Evolutionary conservation across 53 echinoderm and acorn worm species (phyloP).

Genomic region (Arbacia lixula): DNA sequence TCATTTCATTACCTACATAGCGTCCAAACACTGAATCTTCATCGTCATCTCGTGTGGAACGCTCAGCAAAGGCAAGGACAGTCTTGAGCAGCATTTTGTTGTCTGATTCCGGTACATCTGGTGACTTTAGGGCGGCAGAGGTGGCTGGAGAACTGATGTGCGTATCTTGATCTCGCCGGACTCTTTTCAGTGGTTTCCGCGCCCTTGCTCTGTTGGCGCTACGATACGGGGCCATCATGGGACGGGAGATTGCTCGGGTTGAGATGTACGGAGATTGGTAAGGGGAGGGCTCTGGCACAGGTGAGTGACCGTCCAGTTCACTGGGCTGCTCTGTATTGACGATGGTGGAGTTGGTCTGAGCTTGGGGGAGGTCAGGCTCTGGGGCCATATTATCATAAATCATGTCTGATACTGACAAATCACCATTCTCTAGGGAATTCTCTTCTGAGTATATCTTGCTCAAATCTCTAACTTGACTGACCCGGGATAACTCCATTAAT

Average conservation of each 20-base stretch:
- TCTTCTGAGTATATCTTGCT: not conserved
- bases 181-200: conserved; percentile 33
- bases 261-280: conserved; percentile 33
- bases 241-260: conserved; percentile 18
- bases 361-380: conserved; percentile 10
- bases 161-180: conserved; percentile 7
- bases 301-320: not conserved
- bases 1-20: conserved; percentile 57
- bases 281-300: conserved; percentile 14
- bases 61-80: conserved; percentile 32
- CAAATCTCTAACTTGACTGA: conserved; percentile 19
- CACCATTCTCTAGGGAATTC: conserved; percentile 37
- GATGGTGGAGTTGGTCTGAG: conserved; percentile 8
- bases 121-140: not conserved
- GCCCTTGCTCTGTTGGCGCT: not conserved
- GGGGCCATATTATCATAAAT: conserved; percentile 30
- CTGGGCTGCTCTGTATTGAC: not conserved
- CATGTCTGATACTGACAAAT: conserved; percentile 27
- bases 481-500: not conserved
- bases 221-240: conserved; percentile 10
- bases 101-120: not conserved
- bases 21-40: conserved; percentile 47
- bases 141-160: not conserved
- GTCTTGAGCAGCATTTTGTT: conserved; percentile 25
- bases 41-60: conserved; percentile 30